These are phyloP conservation scores for Indicator maculatus DNA, from an alignment of 2,113 vertebrate genomes.

Conservation along the genomic window DNA sequence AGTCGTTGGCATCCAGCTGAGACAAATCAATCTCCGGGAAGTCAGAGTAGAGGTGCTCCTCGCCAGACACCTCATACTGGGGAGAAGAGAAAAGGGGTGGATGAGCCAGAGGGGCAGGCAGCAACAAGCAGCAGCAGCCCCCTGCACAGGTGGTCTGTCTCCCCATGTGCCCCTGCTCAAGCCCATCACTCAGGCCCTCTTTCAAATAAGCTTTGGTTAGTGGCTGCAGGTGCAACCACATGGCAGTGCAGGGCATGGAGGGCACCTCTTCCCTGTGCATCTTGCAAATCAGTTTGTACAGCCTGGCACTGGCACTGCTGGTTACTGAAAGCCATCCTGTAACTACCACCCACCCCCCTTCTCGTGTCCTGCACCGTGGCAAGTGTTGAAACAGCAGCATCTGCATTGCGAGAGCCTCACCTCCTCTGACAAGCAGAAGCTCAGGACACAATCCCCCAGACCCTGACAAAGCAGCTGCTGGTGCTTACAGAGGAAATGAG, in stretches of 20 bases:
- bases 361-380: rapidly evolving
- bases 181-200: not conserved
- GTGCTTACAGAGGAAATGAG: not conserved
- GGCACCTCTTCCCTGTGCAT: not conserved
- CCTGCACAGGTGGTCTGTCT: rapidly evolving
- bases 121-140: not conserved
- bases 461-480: not conserved
- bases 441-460: not conserved
- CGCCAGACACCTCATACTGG: slow-evolving; percentile 87
- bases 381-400: not conserved
- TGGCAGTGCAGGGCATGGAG: rapidly evolving
- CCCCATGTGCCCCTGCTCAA: rapidly evolving
- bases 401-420: rapidly evolving
- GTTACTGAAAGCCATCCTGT: not conserved
- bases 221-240: not conserved
- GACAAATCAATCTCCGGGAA: slow-evolving; percentile 97
- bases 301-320: not conserved
- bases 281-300: rapidly evolving
- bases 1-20: slow-evolving; percentile 93
- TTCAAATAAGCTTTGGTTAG: not conserved
- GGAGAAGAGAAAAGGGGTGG: slow-evolving; percentile 35
- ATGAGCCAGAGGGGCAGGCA: not conserved
- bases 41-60: slow-evolving; percentile 92
- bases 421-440: rapidly evolving
- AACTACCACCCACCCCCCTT: not conserved